Evolutionary conservation across 92 coral and sea anemone species (phyloP), one percentile per base, ranked within the genome.

Genomic region (Palythoa heliodiscus): DNA sequence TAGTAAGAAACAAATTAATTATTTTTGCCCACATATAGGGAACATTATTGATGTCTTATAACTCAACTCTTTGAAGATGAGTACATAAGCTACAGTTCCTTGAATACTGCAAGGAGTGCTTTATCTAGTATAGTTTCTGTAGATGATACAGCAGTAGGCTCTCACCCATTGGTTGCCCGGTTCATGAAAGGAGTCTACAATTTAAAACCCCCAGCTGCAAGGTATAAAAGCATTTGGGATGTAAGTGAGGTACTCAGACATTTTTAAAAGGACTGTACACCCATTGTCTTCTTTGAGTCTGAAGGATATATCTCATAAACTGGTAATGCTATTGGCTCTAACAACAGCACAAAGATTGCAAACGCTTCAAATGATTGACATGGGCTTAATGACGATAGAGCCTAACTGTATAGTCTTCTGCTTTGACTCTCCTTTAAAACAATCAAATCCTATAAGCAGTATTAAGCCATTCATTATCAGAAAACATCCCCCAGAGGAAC

Each of bases 81-180:
- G 25, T 35, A 61, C 17, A 84, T 87, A 58, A 86, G 89, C 61
- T 89, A 85, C 76, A 61, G 78, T 47, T 58, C 91, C 17, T 16
- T 89, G 77, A 89, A 89, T 74, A 88, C 88, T 71, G 84, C 91
- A 57, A 73, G 88, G n/a, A 52, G 83, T n/a, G 88, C 88, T 19
- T 69, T 89, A 22, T 89, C 92, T 15, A 76, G 86, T n/a, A 69
- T 88, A 52, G 25, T 82, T 15, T 22, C 72, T 4, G 61, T 86
- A 20, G 76, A 86, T 29, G 57, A 75, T 37, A 50, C 77, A 66
- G 16, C 66, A 58, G 48, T 72, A 60, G 87, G 87, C 12, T 37
- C 73, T 19, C 83, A 83, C 39, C 87, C 83, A 8, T 69, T 88
- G 20, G 75, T 83, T 24, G 77, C 80, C 25, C 70, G 91, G 7